Evolutionary conservation across 2,888 invertebrate genomes (phyloP), one percentile per base, ranked within the genome.

Genomic region (Phortica okadai): DNA sequence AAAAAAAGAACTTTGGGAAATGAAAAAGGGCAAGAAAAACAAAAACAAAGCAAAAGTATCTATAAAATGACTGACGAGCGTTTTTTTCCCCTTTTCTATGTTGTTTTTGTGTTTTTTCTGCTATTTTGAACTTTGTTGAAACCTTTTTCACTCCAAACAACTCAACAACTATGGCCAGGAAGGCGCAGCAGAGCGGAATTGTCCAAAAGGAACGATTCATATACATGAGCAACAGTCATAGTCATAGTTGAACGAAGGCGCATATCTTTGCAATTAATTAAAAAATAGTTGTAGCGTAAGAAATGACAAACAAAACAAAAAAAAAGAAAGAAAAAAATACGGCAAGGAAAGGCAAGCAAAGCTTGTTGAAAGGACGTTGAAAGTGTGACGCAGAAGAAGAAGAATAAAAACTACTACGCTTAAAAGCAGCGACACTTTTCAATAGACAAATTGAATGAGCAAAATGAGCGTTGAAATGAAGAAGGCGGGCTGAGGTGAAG

Each of bases 381-480:
- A 33, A 33, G 33, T 33, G 33, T 4, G 4, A 5, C 33, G 33
- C 4, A 5, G 33, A 33, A 33, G 33, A 33, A 33, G 33, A 2
- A 33, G 33, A 45, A 64, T 74, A 73, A 42, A 75, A 56, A 45
- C 44, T 21, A 72, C 67, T 16, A 42, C 11, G 14, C 44, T 1
- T 14, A 45, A 64, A 44, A 56, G 14, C 8, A 7, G 59, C 56
- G 21, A 45, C 70, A 67, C 56, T 41, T 78, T 73, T 59, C 76
- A 33, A 33, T 33, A 33, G 33, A 33, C 33, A 33, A 78, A 54
- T 41, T 66, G 66, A 21, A 11, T 7, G 41, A 21, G 14, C 25
- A 14, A 33, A 41, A 33, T 14, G 33, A 66, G 8, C 41, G 66
- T 41, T 11, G 14, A 14, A 2, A n/a, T n/a, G n/a, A n/a, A 8